Percentiles rank a stretch among this genome's conserved stretches.
phyloP scores from a whole-genome alignment of 2,113 vertebrate species.

The Pseudonaja textilis region DNA sequence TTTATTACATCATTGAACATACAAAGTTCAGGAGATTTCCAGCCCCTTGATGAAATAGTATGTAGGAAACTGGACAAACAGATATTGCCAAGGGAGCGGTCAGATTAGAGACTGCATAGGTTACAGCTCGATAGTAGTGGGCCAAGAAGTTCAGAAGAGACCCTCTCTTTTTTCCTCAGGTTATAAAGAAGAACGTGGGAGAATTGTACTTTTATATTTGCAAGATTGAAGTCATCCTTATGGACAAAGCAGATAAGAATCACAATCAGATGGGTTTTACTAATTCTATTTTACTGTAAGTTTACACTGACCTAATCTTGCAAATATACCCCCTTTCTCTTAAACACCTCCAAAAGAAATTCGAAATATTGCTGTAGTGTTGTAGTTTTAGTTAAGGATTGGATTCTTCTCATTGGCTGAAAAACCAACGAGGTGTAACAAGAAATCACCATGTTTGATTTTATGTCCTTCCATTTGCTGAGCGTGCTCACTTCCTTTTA shows the following conservation, averaged over 20 bases:
- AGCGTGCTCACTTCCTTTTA: slow-evolving; percentile 4
- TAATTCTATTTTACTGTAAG: neutral
- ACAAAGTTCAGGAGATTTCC: neutral
- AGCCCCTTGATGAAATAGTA: neutral
- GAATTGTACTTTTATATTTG: neutral
- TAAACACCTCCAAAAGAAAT: slow-evolving; percentile 25
- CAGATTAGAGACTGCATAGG: neutral
- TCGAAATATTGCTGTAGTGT: slow-evolving; percentile 10
- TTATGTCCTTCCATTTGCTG: slow-evolving; percentile 20
- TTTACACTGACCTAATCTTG: neutral
- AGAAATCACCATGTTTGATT: slow-evolving; percentile 12
- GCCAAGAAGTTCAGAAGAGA: neutral
- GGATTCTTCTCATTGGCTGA: neutral
- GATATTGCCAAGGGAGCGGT: neutral
- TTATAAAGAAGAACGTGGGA: neutral
- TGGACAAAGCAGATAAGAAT: neutral
- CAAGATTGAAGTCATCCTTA: neutral
- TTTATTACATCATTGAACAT: neutral
- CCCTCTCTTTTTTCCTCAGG: neutral
- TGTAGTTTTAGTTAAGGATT: slow-evolving; percentile 1
- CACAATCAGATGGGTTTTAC: neutral
- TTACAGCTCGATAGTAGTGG: neutral
- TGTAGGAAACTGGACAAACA: neutral
- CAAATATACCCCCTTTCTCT: neutral
- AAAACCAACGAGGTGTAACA: slow-evolving; percentile 8